These are phyloP conservation scores for Verasper variegatus DNA, from an alignment of 2,113 vertebrate species.

Conservation along the genomic window DNA sequence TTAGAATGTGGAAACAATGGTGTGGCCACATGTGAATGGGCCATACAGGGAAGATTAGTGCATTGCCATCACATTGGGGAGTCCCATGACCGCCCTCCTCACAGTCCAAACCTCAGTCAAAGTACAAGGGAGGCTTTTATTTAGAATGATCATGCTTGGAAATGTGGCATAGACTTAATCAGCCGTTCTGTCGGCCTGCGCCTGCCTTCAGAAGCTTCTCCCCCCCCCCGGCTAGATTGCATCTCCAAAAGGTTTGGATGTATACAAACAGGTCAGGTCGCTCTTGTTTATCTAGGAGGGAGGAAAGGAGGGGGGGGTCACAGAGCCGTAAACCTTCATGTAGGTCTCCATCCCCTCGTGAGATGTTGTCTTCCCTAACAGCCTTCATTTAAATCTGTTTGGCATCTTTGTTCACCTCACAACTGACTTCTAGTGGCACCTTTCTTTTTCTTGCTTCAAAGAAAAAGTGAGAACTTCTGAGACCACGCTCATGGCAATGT, in stretches of 20 bases:
- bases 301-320: slow-evolving; percentile 39
- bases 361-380: slow-evolving; percentile 29
- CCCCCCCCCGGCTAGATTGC: slow-evolving; percentile 10
- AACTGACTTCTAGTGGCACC: slow-evolving; percentile 32
- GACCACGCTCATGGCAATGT: slow-evolving; percentile 52
- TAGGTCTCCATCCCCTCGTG: slow-evolving; percentile 47
- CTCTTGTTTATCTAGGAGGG: slow-evolving; percentile 62
- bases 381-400: slow-evolving; percentile 73
- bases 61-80: slow-evolving; percentile 71
- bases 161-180: slow-evolving; percentile 50
- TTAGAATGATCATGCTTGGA: slow-evolving; percentile 43
- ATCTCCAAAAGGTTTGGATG: slow-evolving; percentile 36
- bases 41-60: slow-evolving; percentile 75
- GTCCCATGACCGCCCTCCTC: slow-evolving; percentile 72
- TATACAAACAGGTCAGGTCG: slow-evolving; percentile 41
- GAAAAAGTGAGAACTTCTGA: slow-evolving; percentile 37
- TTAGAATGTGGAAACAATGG: slow-evolving; percentile 75
- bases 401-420: slow-evolving; percentile 65
- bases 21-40: slow-evolving; percentile 69
- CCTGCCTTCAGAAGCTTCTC: neutral
- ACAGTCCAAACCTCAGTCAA: slow-evolving; percentile 60
- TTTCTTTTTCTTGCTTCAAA: slow-evolving; percentile 56
- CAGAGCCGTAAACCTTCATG: slow-evolving; percentile 68
- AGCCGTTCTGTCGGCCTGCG: slow-evolving; percentile 3
- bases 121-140: slow-evolving; percentile 75